Base-by-base conservation (phyloP, 2,113 vertebrate genomes). In the Microcebus tavaratra region DNA sequence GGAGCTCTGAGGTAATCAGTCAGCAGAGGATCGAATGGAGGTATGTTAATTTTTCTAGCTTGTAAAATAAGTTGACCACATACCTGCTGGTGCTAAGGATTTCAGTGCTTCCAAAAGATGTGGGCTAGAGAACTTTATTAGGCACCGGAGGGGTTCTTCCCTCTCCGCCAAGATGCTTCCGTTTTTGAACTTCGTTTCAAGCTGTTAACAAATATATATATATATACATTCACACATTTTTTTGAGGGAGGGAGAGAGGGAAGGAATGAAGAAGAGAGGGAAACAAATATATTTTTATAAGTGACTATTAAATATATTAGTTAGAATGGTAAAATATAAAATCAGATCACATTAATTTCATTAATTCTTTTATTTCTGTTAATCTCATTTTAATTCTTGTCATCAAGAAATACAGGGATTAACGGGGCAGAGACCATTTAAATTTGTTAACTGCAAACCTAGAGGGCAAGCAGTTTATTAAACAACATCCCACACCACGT, bases 91-190 rank as follows among this genome's bases (percentile, higher is more conserved):
- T 86, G 99, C 99, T 97, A 99, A 99, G 97, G 99, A 98, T 94
- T 98, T 99, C 68, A 99, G 82, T 0, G 99, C 99, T 96, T 99
- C 99, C 90, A 99, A 97, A 68, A 99, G 98, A 98, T 99, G 98
- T 5, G 98, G 99, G 98, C 99, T 99, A 42, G 99, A 98, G 98
- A 99, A 99, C 96, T 98, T 99, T 61, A 99, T 98, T 45, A 99
- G 94, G 96, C 99, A 99, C 98, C 98, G 98, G 97, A 99, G 99
- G 6, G 99, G 98, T 67, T 99, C 98, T 18, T 98, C 96, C 65
- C 98, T 98, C 68, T 98, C 98, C 25, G 98, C 94, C 96, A 99
- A 97, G 90, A 98, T 98, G 63, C 95, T 72, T 67, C 98, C 97
- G 61, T 96, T 95, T 98, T 95, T 99, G 98, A 99, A 99, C 98